Conservation (phyloP, 2,113 vertebrate species). For the Malurus alboscapulatus region DNA sequence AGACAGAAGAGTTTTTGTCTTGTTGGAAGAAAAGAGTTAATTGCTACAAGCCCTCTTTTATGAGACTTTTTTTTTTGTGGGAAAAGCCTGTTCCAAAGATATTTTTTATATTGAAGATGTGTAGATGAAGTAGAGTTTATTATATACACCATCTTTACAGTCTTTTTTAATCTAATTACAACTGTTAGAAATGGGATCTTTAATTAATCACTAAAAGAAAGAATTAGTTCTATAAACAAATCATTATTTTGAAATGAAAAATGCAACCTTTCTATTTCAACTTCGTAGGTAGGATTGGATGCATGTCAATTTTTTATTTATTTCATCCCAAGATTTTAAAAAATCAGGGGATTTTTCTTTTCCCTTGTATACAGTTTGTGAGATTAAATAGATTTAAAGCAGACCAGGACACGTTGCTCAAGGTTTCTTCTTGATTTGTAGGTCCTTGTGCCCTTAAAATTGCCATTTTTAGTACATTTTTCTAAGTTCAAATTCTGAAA, state of each 20-base stretch:
- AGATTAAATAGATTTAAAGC: not conserved
- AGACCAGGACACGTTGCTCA: fast-evolving
- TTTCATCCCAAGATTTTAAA: not conserved
- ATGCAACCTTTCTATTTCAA: not conserved
- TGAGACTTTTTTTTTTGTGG: not conserved
- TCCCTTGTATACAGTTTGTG: not conserved
- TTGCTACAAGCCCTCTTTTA: not conserved
- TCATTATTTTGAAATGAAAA: not conserved
- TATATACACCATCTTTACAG: not conserved
- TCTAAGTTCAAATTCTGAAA: not conserved
- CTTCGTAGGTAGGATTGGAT: not conserved
- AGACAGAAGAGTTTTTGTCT: not conserved
- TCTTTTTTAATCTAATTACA: not conserved
- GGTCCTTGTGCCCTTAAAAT: not conserved
- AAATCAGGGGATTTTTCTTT: not conserved
- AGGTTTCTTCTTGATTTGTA: not conserved
- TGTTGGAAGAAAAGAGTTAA: not conserved
- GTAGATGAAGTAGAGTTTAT: not conserved
- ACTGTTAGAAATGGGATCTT: not conserved
- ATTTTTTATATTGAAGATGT: not conserved
- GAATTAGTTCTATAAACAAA: not conserved
- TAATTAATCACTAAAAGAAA: not conserved
- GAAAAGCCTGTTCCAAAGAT: not conserved
- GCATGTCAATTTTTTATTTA: not conserved
- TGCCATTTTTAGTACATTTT: not conserved